These are phyloP conservation scores for Macrosoma leucophasiata DNA, from an alignment of 2,888 invertebrate genomes.

Conservation along the genomic window DNA sequence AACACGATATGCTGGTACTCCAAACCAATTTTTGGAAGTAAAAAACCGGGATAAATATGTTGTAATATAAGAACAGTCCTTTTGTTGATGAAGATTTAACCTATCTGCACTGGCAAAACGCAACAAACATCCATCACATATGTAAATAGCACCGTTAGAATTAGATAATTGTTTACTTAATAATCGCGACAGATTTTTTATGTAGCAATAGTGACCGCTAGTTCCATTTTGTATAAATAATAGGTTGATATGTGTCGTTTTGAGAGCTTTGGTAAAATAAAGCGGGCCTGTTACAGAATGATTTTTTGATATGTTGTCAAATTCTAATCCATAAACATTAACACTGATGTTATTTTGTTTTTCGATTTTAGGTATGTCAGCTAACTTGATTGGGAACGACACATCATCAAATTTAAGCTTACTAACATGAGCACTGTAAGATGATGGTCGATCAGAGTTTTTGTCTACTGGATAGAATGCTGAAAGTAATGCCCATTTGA, in stretches of 20 bases:
- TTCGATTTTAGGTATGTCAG: slow-evolving; percentile 28
- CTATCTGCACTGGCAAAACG: slow-evolving; percentile 15
- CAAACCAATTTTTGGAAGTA: slow-evolving; percentile 21
- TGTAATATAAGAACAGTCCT: slow-evolving; percentile 20
- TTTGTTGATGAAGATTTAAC: slow-evolving; percentile 15
- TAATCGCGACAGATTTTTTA: slow-evolving; percentile 14
- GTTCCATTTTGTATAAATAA: slow-evolving; percentile 21
- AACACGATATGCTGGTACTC: slow-evolving; percentile 10
- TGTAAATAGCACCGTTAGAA: slow-evolving; percentile 7
- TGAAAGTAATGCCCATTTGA: slow-evolving; percentile 28
- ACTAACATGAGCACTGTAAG: slow-evolving; percentile 19
- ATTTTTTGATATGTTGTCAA: slow-evolving; percentile 16
- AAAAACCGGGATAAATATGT: slow-evolving; percentile 18
- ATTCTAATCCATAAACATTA: slow-evolving; percentile 31
- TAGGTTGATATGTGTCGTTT: slow-evolving; percentile 26
- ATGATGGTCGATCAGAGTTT: slow-evolving; percentile 17
- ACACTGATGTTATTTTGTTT: slow-evolving; percentile 28
- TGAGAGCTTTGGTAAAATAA: slow-evolving; percentile 24
- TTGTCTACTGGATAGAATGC: slow-evolving; percentile 26
- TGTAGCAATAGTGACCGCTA: slow-evolving; percentile 21
- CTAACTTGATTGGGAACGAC: slow-evolving; percentile 26
- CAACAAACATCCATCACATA: slow-evolving; percentile 20
- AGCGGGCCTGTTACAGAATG: slow-evolving; percentile 24
- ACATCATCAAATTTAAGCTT: slow-evolving; percentile 27
- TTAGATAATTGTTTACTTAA: slow-evolving; percentile 15